phyloP scores from a whole-genome alignment of 2,888 invertebrate species.

The Apeira syringaria region DNA sequence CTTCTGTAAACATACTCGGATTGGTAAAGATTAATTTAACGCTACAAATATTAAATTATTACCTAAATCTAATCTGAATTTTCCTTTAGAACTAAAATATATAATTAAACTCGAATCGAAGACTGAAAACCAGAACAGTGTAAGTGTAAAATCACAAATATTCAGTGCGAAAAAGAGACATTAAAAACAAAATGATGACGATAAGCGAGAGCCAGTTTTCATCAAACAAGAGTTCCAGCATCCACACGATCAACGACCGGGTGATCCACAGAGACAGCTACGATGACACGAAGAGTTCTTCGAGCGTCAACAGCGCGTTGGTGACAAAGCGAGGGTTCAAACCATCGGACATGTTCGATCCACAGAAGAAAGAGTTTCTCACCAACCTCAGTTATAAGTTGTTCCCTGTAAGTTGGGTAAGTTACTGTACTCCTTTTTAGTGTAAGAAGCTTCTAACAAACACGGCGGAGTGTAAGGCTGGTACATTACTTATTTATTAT shows the following conservation, averaged over 20 bases:
- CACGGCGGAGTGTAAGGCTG: slow-evolving; percentile 49
- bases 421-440: slow-evolving; percentile 56
- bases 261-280: slow-evolving; percentile 74
- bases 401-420: slow-evolving; percentile 92
- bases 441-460: slow-evolving; percentile 60
- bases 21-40: no score
- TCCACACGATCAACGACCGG: slow-evolving; percentile 76
- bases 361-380: slow-evolving; percentile 90
- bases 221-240: slow-evolving; percentile 78
- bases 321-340: slow-evolving; percentile 91
- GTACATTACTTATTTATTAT: slow-evolving; percentile 28
- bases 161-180: slow-evolving; percentile 18
- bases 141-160: slow-evolving; percentile 22
- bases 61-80: no score
- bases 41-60: no score
- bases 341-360: slow-evolving; percentile 93
- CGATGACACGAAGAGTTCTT: slow-evolving; percentile 75
- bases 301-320: slow-evolving; percentile 83
- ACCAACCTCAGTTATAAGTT: slow-evolving; percentile 91
- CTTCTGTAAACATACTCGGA: no score
- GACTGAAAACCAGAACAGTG: slow-evolving; percentile 19
- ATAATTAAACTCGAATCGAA: slow-evolving; percentile 20
- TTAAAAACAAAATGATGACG: slow-evolving; percentile 69
- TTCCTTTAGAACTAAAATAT: no score
- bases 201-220: slow-evolving; percentile 80